Evolutionary conservation across 2,888 invertebrate genomes (phyloP), one percentile per base, ranked within the genome.

Genomic region (Schizotus pectinicornis): DNA sequence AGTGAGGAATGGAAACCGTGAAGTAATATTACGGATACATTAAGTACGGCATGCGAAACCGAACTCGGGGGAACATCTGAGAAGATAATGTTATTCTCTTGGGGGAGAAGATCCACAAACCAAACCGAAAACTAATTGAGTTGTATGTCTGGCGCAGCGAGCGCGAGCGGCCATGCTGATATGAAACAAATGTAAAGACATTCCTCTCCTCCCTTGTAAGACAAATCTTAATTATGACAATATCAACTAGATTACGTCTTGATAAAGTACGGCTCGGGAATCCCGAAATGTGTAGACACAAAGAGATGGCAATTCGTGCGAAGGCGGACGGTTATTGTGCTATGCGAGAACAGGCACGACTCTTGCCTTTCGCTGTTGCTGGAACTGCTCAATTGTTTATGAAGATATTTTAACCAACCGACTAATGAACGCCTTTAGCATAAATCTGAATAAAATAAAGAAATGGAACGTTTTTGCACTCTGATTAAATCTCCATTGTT

Each of bases 101-200:
- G 67, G 67, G 72, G 71, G 67, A 65, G 67, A 63, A 67, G 56
- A 59, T 68, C 71, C 69, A 67, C 68, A 70, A 68, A 71, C 71
- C 70, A 65, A 67, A 72, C 72, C 70, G 67, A 69, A 68, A 72
- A 71, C 75, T 75, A 75, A 75, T 75, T 75, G 75, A 73, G 75
- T 74, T 72, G 74, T 69, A 70, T 73, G 73, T 43, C 69, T 70
- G 62, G 67, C 62, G 60, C 65, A 64, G 61, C 51, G 47, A 56
- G 34, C 47, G 45, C 37, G n/a, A 34, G 41, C 50, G 56, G 66
- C 64, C 61, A 64, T 65, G 62, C 64, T 69, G 69, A 73, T 72
- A 70, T 61, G 68, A 70, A 73, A 71, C 73, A 71, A 72, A 71
- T 70, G 68, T 65, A 69, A 64, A 69, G 67, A 69, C 64, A 64